These are phyloP conservation scores for Nicator chloris DNA, from an alignment of 2,113 vertebrate genomes.

Conservation along the genomic window DNA sequence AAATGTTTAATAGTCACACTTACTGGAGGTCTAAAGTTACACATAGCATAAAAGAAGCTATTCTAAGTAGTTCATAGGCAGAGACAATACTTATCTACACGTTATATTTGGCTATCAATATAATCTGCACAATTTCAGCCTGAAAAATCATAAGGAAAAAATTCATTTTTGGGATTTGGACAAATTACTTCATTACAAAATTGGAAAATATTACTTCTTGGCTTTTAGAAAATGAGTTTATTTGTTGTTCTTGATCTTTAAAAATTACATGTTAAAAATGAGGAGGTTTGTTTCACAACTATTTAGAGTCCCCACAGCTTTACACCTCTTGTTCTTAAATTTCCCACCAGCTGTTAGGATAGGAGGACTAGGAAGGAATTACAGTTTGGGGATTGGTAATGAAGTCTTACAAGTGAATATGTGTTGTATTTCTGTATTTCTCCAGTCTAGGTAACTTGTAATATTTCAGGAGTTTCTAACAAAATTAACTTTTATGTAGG, in stretches of 20 bases:
- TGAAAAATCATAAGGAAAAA: not conserved
- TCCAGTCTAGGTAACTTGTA: no score
- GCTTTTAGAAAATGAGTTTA: not conserved
- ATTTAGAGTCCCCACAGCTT: not conserved
- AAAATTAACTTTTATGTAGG: not conserved
- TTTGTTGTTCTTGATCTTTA: not conserved
- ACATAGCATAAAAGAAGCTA: not conserved
- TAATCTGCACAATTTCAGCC: not conserved
- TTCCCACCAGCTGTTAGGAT: no score
- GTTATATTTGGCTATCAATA: not conserved
- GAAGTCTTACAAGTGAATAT: no score
- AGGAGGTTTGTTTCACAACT: not conserved
- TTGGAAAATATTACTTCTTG: not conserved
- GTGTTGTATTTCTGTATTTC: no score
- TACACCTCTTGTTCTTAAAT: not conserved
- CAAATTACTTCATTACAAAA: not conserved
- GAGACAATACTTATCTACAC: not conserved
- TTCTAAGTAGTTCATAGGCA: not conserved
- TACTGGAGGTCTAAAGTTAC: not conserved
- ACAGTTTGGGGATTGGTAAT: no score
- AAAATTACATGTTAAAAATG: not conserved
- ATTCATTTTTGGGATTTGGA: not conserved
- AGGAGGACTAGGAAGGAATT: no score
- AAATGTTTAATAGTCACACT: not conserved
- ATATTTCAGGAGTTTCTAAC: no score